Evolutionary conservation across 2,797 vertebrate species (phyloP), one percentile per base, ranked within the genome.

Genomic region (Apogon hyalosoma): DNA sequence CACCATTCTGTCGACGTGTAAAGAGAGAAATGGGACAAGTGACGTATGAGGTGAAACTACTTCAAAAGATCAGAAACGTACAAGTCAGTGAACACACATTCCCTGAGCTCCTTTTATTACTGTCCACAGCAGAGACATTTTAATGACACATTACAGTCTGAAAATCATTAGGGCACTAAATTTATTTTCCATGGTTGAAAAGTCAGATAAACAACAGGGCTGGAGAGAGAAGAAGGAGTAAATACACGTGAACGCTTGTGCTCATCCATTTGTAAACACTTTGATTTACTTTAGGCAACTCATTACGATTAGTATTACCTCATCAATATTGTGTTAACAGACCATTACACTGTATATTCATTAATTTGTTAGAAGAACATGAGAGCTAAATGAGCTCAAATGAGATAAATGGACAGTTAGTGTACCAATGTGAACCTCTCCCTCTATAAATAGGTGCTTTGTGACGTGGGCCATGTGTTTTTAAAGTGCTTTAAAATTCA

Each of bases 281-380:
- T 68, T 73, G 55, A 84, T 86, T 78, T 80, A 82, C 59, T 85
- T 71, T 53, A 46, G 63, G 53, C 51, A 69, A 77, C 67, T 81
- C 67, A 79, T 87, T 78, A 82, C 54, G 28, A 68, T 75, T 67
- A 33, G 70, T 42, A 56, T 71, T 59, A 65, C 61, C 38, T 58
- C 85, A 82, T 88, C 78, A 80, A 81, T 84, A 85, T 49, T 68
- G 57, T 6, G 31, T 71, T 86, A 85, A 89, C 61, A 83, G 71
- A 81, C 77, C 84, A 67, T 84, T 78, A 76, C 63, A 55, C 65
- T 74, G 60, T 74, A 57, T 79, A 73, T 78, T 81, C 55, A 82
- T 86, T 86, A 38, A 88, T 80, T 66, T 75, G 54, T 36, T 57
- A 73, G 71, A 59, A 48, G 54, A 85, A 84, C 61, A 75, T n/a